phyloP scores from a whole-genome alignment of 2,888 invertebrate species.

The Molanna angustata region DNA sequence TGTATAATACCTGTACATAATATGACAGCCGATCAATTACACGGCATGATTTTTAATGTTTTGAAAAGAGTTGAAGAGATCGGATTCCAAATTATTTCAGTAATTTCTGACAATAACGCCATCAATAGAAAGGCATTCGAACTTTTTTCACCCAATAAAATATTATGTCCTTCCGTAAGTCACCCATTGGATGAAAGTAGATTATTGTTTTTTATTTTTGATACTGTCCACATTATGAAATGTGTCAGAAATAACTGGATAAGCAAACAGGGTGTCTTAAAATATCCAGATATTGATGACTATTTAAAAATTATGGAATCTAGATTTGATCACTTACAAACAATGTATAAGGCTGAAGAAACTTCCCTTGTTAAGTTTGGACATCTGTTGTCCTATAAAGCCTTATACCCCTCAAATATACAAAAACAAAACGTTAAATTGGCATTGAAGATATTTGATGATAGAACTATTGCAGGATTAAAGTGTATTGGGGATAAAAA shows the following conservation, averaged over 20 bases:
- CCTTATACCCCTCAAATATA: constrained; percentile 1
- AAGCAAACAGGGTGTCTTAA: neutral
- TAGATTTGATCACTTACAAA: constrained; percentile 1
- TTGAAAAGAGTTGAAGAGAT: constrained; percentile 8
- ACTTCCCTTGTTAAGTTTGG: neutral
- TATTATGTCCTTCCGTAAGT: neutral
- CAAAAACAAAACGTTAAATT: constrained; percentile 8
- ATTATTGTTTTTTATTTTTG: constrained; percentile 8
- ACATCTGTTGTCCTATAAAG: constrained; percentile 4
- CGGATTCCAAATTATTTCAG: neutral
- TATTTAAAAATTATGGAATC: neutral
- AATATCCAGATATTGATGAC: constrained; percentile 5
- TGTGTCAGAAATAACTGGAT: constrained; percentile 6
- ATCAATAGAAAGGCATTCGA: constrained; percentile 8
- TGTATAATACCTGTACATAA: constrained; percentile 2
- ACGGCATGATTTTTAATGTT: constrained; percentile 1
- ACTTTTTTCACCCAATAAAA: constrained; percentile 1
- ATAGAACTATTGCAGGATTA: constrained; percentile 6
- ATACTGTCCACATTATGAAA: constrained; percentile 6
- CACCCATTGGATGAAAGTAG: constrained; percentile 3
- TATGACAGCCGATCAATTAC: constrained; percentile 5
- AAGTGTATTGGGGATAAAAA: neutral
- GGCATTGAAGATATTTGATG: constrained; percentile 2
- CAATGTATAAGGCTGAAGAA: neutral
- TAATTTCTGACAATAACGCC: constrained; percentile 9